Conservation (phyloP, 2,888 invertebrate species). For the Rambutsinella grinnellia region DNA sequence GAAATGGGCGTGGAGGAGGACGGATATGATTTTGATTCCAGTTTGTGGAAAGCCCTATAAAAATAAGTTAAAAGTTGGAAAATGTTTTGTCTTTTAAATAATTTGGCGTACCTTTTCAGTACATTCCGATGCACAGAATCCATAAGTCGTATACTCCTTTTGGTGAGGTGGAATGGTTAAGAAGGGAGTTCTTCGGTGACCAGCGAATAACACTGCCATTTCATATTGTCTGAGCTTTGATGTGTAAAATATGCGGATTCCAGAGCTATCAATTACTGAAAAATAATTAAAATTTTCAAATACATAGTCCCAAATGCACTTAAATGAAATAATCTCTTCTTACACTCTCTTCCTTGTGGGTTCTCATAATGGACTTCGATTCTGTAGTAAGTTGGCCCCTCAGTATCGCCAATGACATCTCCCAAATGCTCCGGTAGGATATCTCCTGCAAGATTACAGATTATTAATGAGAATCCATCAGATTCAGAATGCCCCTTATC, state of each 20-base stretch:
- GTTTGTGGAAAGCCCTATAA: slow-evolving; percentile 67
- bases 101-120: slow-evolving; percentile 76
- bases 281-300: background rate
- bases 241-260: slow-evolving; percentile 84
- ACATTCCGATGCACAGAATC: slow-evolving; percentile 86
- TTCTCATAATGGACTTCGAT: slow-evolving; percentile 94
- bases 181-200: slow-evolving; percentile 83
- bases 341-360: slow-evolving; percentile 66
- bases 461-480: background rate
- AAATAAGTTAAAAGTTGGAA: background rate
- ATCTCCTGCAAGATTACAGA: slow-evolving; percentile 13
- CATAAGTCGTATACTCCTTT: slow-evolving; percentile 82
- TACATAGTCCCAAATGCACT: background rate
- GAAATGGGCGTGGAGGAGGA: slow-evolving; percentile 84
- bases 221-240: slow-evolving; percentile 81
- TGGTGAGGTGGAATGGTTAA: slow-evolving; percentile 88
- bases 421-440: slow-evolving; percentile 79
- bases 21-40: slow-evolving; percentile 88
- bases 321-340: background rate
- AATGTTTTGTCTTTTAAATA: background rate
- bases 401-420: slow-evolving; percentile 82
- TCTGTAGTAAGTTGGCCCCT: slow-evolving; percentile 86
- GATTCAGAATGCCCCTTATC: slow-evolving; percentile 65
- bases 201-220: slow-evolving; percentile 83
- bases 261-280: slow-evolving; percentile 75